Conservation (phyloP, 2,888 invertebrate genomes). For the Catocala nupta region DNA sequence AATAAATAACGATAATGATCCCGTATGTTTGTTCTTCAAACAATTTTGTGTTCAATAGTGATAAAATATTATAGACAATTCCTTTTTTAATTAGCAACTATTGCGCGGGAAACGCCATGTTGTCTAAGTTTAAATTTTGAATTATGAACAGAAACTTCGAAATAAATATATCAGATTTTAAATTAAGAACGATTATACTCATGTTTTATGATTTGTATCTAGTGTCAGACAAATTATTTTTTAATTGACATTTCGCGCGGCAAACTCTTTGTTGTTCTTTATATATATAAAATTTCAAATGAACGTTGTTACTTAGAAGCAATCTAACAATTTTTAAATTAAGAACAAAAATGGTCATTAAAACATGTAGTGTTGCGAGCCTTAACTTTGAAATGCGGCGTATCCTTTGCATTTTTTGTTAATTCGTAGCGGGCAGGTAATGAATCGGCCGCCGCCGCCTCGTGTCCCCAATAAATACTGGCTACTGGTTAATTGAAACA, state of each 20-base stretch:
- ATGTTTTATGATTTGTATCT: too few relatives aligned
- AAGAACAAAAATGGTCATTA: slow-evolving; percentile 39
- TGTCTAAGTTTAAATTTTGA: too few relatives aligned
- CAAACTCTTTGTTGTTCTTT: slow-evolving; percentile 2
- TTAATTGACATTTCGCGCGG: slow-evolving; percentile 21
- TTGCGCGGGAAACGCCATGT: too few relatives aligned
- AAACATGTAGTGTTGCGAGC: slow-evolving; percentile 43
- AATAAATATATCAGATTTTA: too few relatives aligned
- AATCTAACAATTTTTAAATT: slow-evolving; percentile 22
- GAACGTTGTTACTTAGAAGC: slow-evolving; percentile 15
- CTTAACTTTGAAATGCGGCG: slow-evolving; percentile 61
- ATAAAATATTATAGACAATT: slow-evolving; percentile 15
- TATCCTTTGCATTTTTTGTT: slow-evolving; percentile 67
- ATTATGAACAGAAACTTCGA: too few relatives aligned
- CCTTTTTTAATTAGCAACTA: slow-evolving; percentile 20
- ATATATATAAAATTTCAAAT: slow-evolving; percentile 19
- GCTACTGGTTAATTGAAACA: slow-evolving; percentile 87
- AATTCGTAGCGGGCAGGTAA: slow-evolving; percentile 71
- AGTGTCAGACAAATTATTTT: background rate
- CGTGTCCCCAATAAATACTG: slow-evolving; percentile 82
- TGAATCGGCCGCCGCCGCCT: slow-evolving; percentile 67
- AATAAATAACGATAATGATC: slow-evolving; percentile 54
- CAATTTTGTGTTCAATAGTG: slow-evolving; percentile 12
- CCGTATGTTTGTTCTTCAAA: slow-evolving; percentile 40
- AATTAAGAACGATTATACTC: too few relatives aligned